These are phyloP conservation scores for Notodonta dromedarius DNA, from an alignment of 2,888 invertebrate species.

Conservation along the genomic window DNA sequence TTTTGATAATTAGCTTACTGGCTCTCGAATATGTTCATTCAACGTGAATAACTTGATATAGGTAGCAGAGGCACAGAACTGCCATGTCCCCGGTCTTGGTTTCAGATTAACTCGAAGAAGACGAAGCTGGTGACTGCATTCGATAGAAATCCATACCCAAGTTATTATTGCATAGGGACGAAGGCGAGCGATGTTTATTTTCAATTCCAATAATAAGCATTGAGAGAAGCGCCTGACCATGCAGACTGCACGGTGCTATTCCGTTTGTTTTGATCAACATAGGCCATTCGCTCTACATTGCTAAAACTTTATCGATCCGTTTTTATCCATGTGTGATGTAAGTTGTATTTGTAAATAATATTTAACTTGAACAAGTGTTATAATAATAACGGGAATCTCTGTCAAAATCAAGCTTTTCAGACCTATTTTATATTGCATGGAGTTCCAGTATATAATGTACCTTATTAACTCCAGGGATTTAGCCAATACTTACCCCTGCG, in stretches of 20 bases:
- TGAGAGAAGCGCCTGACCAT: slow-evolving; percentile 21
- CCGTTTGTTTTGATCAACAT: slow-evolving; percentile 10
- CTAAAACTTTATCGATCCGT: too few relatives aligned
- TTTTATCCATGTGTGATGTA: not conserved
- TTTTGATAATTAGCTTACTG: too few relatives aligned
- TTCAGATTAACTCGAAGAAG: too few relatives aligned
- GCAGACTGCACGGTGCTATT: slow-evolving; percentile 40
- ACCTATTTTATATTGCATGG: not conserved
- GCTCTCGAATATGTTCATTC: too few relatives aligned
- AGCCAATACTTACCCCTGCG: slow-evolving; percentile 66
- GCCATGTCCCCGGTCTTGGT: too few relatives aligned
- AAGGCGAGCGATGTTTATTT: slow-evolving; percentile 39
- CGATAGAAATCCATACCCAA: slow-evolving; percentile 7
- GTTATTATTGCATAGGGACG: slow-evolving; percentile 34
- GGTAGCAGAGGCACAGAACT: too few relatives aligned
- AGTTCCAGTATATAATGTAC: not conserved
- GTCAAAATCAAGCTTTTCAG: not conserved
- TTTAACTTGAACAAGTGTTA: not conserved
- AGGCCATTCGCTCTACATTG: not conserved
- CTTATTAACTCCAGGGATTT: slow-evolving; percentile 5
- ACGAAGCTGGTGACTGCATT: not conserved
- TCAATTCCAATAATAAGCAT: slow-evolving; percentile 41
- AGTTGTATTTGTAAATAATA: not conserved
- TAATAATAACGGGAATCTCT: not conserved
- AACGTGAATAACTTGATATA: too few relatives aligned